These are phyloP conservation scores for Exephanes ischioxanthus DNA, from an alignment of 2,888 invertebrate species.

Conservation along the genomic window DNA sequence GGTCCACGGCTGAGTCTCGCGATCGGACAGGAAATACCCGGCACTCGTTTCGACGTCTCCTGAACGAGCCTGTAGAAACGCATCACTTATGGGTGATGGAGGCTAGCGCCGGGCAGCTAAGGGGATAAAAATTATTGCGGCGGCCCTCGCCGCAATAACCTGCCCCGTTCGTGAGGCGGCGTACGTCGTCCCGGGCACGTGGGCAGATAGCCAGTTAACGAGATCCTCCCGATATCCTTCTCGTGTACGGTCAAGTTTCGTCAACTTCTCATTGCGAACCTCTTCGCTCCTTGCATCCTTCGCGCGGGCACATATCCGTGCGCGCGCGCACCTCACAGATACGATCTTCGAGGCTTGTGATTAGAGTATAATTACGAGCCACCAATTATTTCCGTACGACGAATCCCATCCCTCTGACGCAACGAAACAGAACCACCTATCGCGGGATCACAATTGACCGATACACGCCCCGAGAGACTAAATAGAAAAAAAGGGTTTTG, in stretches of 20 bases:
- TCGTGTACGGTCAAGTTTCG: slow-evolving; percentile 61
- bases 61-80: slow-evolving; percentile 52
- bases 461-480: neutral
- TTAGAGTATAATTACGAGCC: slow-evolving; percentile 63
- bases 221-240: slow-evolving; percentile 74
- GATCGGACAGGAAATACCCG: neutral
- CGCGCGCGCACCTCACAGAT: too few relatives aligned
- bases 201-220: slow-evolving; percentile 77
- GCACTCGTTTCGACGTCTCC: neutral
- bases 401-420: neutral
- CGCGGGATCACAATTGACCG: neutral
- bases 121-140: slow-evolving; percentile 63
- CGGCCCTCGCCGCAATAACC: slow-evolving; percentile 70
- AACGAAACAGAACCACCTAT: neutral
- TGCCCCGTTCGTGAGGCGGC: slow-evolving; percentile 66
- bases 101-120: slow-evolving; percentile 60
- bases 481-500: neutral
- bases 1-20: too few relatives aligned
- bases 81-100: slow-evolving; percentile 36
- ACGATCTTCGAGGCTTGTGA: slow-evolving; percentile 50
- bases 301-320: slow-evolving; percentile 26
- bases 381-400: slow-evolving; percentile 52
- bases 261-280: slow-evolving; percentile 49
- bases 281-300: slow-evolving; percentile 18
- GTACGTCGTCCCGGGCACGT: slow-evolving; percentile 65